Base-by-base conservation (phyloP, 2,797 vertebrate species). In the Tragelaphus oryx region DNA sequence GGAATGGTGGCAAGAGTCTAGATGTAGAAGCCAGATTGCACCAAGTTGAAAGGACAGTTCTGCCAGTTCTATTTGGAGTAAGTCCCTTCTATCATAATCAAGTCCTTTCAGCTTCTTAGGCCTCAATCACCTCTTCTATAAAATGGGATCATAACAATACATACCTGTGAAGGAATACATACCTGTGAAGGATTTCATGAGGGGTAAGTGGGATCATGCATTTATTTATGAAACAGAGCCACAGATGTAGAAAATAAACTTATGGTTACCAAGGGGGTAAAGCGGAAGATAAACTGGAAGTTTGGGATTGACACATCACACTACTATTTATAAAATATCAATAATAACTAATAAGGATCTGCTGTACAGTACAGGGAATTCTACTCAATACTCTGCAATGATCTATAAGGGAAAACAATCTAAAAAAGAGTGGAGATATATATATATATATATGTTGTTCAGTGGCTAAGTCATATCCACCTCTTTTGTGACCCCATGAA, bases 121-220 rank as follows among this genome's bases (percentile, higher is more conserved):
- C 46, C 46, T 68, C 59, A 33, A 20, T 8, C 1, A 2, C 14
- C 62, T 82, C 68, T 48, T 76, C 20, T 74, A 6, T 28, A 20
- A 79, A 65, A 59, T 85, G 28, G 50, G 26, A 44, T 44, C 4
- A 30, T 0, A 8, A 28, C 4, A 26, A 12, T 0, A 37, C n/a
- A 12, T 1, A 44, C 17, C 10, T 44, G 52, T 12, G 22, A 33
- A 86, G 33, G 33, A 57, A 41, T 41, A 41, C 37, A 41, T 1
- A 44, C 17, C 10, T 44, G 52, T 12, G 22, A 33, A 86, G 33
- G 37, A 57, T 8, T 50, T 5, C 0, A 4, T 1, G 8, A 41
- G 14, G 20, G 2, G 0, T 13, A 14, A n/a, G 12, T 8, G 50
- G 48, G 22, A 60, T 57, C 5, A 0, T n/a, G 48, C 5, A 18